Conservation (phyloP, 1,140 invertebrate species). For the Calycopis cecrops region DNA sequence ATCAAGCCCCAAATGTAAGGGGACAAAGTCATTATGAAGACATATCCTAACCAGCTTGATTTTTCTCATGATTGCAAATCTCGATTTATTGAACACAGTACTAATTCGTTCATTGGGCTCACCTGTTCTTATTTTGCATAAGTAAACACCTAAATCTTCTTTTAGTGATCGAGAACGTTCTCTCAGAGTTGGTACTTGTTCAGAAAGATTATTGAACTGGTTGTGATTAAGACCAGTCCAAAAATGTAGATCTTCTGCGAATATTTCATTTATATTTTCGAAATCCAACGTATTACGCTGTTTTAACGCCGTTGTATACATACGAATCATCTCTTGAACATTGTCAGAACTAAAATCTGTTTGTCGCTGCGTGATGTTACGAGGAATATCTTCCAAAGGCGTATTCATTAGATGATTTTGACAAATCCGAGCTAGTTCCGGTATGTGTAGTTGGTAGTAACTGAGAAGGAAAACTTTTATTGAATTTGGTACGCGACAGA, state of each 20-base stretch:
- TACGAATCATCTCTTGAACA: constrained; percentile 3
- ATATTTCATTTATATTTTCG: constrained; percentile 6
- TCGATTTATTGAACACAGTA: constrained; percentile 2
- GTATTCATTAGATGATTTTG: constrained; percentile 10
- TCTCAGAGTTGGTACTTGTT: not conserved
- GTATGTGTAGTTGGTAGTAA: constrained; percentile 4
- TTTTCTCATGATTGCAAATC: not conserved
- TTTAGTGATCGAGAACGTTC: too few relatives aligned
- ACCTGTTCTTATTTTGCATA: constrained; percentile 10
- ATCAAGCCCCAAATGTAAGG: constrained; percentile 1
- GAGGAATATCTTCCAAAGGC: constrained; percentile 1
- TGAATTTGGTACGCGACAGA: not conserved
- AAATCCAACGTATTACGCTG: not conserved
- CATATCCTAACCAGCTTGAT: not conserved
- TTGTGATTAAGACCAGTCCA: not conserved
- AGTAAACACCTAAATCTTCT: too few relatives aligned
- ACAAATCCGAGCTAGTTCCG: not conserved
- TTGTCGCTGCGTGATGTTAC: not conserved
- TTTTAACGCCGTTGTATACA: constrained; percentile 3
- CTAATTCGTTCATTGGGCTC: constrained; percentile 5
- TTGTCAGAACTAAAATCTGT: not conserved
- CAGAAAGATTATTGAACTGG: not conserved
- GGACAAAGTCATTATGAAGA: constrained; percentile 7
- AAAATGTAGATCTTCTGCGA: constrained; percentile 4
- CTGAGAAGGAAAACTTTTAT: constrained; percentile 3